Percentiles rank a stretch among this genome's conserved stretches.
Evolutionary conservation across 2,113 vertebrate genomes (phyloP).

Genomic region (Melanotaenia duboulayi): DNA sequence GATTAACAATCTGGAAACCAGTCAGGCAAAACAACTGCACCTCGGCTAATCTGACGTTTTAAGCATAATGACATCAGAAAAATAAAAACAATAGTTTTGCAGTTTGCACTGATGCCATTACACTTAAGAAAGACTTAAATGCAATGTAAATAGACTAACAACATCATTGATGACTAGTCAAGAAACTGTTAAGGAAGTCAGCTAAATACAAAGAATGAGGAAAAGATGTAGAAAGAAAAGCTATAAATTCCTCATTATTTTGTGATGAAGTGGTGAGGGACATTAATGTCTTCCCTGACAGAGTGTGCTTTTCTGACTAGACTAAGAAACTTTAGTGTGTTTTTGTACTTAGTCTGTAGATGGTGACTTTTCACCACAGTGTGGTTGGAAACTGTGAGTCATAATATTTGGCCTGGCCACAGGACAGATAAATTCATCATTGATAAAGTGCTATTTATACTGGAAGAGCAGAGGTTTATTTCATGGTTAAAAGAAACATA

Average conservation of each 20-base stretch:
- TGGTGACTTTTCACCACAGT: conserved; percentile 15
- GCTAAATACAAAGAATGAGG: background rate
- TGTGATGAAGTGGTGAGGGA: background rate
- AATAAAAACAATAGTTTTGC: too few relatives aligned
- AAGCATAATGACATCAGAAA: too few relatives aligned
- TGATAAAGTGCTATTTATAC: conserved; percentile 19
- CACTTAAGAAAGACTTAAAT: too few relatives aligned
- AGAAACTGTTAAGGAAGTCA: background rate
- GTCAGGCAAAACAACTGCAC: conserved; percentile 2
- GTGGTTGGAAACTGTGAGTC: conserved; percentile 57
- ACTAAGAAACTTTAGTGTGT: conserved; percentile 1
- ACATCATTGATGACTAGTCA: background rate
- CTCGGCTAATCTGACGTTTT: too few relatives aligned
- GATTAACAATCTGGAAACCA: conserved; percentile 16
- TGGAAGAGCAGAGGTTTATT: conserved; percentile 29
- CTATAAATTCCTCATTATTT: background rate
- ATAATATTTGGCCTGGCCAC: conserved; percentile 19
- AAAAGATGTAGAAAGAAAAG: background rate
- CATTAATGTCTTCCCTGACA: background rate
- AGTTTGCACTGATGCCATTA: too few relatives aligned
- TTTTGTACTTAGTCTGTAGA: background rate
- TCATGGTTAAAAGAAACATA: conserved; percentile 4
- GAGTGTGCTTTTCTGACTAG: conserved; percentile 1
- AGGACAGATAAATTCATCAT: conserved; percentile 7
- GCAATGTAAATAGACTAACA: too few relatives aligned